phyloP scores from a whole-genome alignment of 2,113 vertebrate genomes.

The Myodes glareolus region DNA sequence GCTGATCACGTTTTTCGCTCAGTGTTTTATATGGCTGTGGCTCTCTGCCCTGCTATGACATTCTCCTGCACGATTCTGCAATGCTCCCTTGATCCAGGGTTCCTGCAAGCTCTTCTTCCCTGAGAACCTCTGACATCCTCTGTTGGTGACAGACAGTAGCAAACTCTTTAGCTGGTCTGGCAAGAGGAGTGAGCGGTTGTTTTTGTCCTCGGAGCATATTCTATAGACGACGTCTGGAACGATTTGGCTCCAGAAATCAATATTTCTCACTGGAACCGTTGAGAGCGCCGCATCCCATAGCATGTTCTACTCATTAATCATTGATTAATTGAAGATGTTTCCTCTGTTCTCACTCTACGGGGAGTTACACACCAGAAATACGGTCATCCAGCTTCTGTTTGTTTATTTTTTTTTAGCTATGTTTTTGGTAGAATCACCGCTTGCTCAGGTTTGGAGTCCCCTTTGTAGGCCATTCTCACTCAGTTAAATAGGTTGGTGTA shows the following conservation, averaged over 20 bases:
- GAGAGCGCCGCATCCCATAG: not conserved
- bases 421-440: not conserved
- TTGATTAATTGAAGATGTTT: not conserved
- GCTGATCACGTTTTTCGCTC: not conserved
- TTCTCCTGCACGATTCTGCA: not conserved
- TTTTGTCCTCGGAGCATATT: not conserved
- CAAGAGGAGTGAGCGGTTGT: not conserved
- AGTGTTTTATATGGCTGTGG: not conserved
- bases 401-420: not conserved
- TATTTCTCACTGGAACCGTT: not conserved
- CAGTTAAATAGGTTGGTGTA: not conserved
- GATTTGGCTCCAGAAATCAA: constrained; percentile 37
- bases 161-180: not conserved
- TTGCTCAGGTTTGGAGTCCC: not conserved
- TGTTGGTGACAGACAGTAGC: not conserved
- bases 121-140: not conserved
- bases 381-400: not conserved
- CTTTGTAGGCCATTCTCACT: not conserved
- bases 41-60: not conserved
- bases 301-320: not conserved
- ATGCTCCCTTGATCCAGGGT: not conserved
- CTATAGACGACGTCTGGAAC: not conserved
- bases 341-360: not conserved
- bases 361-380: not conserved
- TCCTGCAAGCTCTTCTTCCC: not conserved